A percentile compares a stretch with the other conserved stretches of the same genome.
These are phyloP conservation scores for Condylostylus longicornis DNA, from an alignment of 1,140 invertebrate species.

Conservation along the genomic window DNA sequence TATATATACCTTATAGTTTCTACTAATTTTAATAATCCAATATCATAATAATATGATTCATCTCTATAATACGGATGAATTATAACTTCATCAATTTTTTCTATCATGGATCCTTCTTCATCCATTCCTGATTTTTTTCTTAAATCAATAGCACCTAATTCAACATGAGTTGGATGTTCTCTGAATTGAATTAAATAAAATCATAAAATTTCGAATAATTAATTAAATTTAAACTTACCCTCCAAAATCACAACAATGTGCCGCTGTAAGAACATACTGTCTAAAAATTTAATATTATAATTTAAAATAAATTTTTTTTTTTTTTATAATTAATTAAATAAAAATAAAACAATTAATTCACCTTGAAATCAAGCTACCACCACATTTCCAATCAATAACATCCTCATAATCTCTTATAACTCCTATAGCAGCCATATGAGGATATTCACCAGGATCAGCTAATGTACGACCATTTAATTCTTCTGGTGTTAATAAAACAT, in stretches of 20 bases:
- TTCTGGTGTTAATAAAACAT: slow-evolving; percentile 17
- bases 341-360: slow-evolving; percentile 19
- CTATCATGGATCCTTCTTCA: slow-evolving; percentile 14
- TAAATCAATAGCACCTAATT: slow-evolving; percentile 23
- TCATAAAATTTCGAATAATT: neutral
- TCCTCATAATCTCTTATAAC: slow-evolving; percentile 9
- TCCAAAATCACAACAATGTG: slow-evolving; percentile 20
- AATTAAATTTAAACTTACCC: slow-evolving; percentile 15
- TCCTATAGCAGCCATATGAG: slow-evolving; percentile 29
- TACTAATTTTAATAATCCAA: slow-evolving; percentile 16
- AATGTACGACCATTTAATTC: slow-evolving; percentile 25
- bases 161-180: slow-evolving; percentile 16
- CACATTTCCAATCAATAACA: slow-evolving; percentile 25
- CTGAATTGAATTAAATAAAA: slow-evolving; percentile 10
- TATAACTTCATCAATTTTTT: slow-evolving; percentile 11
- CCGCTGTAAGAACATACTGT: slow-evolving; percentile 27
- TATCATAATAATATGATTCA: slow-evolving; percentile 21
- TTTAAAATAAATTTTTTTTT: no score
- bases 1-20: slow-evolving; percentile 18
- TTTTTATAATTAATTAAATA: no score
- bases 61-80: slow-evolving; percentile 17
- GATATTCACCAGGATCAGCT: slow-evolving; percentile 29
- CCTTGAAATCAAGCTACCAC: slow-evolving; percentile 32
- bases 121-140: no score
- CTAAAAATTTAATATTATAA: no score